phyloP scores from a whole-genome alignment of 2,113 vertebrate species.

The Phaethornis superciliosus region DNA sequence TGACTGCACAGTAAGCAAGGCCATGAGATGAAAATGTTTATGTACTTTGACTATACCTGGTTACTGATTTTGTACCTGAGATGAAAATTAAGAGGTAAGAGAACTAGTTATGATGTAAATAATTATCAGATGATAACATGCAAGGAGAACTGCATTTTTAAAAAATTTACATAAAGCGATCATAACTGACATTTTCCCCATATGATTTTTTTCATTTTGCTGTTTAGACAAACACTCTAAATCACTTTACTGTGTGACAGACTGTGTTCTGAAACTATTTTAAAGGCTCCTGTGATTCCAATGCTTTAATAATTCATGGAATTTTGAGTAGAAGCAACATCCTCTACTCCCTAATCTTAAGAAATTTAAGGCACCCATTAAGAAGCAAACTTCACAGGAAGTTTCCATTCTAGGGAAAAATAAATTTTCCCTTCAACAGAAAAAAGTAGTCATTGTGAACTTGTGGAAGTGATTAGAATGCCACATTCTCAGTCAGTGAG shows the following conservation, averaged over 20 bases:
- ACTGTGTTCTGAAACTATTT: conserved; percentile 4
- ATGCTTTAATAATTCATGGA: conserved; percentile 12
- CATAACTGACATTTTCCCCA: conserved; percentile 4
- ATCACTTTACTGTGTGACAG: background rate
- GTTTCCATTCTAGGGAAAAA: conserved; percentile 45
- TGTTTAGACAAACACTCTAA: conserved; percentile 21
- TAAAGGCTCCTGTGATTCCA: conserved; percentile 60
- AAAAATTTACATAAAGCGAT: background rate
- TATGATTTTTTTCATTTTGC: background rate
- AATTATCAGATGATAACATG: background rate
- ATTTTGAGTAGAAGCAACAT: background rate
- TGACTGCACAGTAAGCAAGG: conserved; percentile 22
- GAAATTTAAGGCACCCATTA: conserved; percentile 65
- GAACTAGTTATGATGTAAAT: background rate
- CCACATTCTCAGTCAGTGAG: conserved; percentile 67
- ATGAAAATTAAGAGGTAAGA: conserved; percentile 53
- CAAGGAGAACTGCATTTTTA: background rate
- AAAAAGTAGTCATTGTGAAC: background rate
- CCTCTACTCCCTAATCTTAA: background rate
- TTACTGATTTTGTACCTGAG: conserved; percentile 54
- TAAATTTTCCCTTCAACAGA: conserved; percentile 29
- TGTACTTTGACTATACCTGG: background rate
- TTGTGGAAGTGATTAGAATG: conserved; percentile 32
- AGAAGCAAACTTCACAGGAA: conserved; percentile 47
- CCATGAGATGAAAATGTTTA: conserved; percentile 13